These are phyloP conservation scores for Apodemus speciosus DNA, from an alignment of 2,113 vertebrate genomes.

Conservation along the genomic window DNA sequence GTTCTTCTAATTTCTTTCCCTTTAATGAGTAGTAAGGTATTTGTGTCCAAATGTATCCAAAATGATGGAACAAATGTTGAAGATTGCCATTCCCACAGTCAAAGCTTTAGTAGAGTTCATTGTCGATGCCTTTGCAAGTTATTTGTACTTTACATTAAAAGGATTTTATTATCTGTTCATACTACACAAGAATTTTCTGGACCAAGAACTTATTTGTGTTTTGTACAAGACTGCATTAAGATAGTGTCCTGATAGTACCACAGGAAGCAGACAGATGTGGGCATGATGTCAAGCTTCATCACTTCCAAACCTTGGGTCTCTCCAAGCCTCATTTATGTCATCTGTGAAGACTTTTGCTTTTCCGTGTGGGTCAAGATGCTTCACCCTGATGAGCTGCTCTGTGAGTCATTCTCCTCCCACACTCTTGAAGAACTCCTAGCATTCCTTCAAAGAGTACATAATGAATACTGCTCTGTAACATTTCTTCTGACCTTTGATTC, in stretches of 20 bases:
- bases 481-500: background rate
- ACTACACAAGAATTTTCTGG: background rate
- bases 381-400: background rate
- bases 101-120: constrained; percentile 30
- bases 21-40: background rate
- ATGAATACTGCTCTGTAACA: background rate
- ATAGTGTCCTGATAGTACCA: background rate
- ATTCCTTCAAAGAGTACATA: background rate
- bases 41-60: background rate
- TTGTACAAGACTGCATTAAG: background rate
- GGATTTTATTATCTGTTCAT: constrained; percentile 10
- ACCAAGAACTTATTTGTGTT: background rate
- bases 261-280: background rate
- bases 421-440: background rate
- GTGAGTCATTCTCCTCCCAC: background rate
- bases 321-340: background rate
- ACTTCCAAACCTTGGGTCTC: background rate
- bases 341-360: background rate
- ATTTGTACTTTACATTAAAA: background rate
- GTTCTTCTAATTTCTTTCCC: background rate
- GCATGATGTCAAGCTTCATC: background rate
- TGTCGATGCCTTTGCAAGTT: background rate
- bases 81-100: background rate
- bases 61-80: background rate
- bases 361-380: background rate